phyloP scores from a whole-genome alignment of 2,888 invertebrate species.

The Anaspis maculata region DNA sequence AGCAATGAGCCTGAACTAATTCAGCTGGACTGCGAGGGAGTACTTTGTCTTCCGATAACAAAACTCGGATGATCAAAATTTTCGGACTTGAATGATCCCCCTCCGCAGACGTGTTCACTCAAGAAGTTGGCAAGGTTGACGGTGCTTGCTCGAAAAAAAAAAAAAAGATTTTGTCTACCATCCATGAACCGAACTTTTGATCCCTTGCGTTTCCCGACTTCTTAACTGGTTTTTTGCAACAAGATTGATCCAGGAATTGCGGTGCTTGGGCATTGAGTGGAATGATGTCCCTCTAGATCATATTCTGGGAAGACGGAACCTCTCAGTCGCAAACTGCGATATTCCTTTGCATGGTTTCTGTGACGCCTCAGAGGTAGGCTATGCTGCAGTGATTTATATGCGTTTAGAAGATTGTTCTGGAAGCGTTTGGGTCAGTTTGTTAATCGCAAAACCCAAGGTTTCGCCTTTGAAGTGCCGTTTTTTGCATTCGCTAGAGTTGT shows the following conservation, averaged over 20 bases:
- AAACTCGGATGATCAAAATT: conserved; percentile 10
- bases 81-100: conserved; percentile 13
- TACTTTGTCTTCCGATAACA: too few relatives aligned
- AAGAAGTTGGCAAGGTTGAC: background rate
- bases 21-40: too few relatives aligned
- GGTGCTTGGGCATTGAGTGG: conserved; percentile 8
- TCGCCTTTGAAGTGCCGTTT: conserved; percentile 8
- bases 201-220: conserved; percentile 7
- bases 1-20: conserved; percentile 4
- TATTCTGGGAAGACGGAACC: conserved; percentile 4
- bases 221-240: conserved; percentile 6
- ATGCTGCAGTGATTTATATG: conserved; percentile 7
- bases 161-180: conserved; percentile 5
- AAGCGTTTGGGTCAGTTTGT: conserved; percentile 1
- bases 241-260: conserved; percentile 9
- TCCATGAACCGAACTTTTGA: conserved; percentile 5
- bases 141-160: conserved; percentile 3
- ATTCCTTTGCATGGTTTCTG: conserved; percentile 9
- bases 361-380: conserved; percentile 11
- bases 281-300: conserved; percentile 6
- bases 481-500: conserved; percentile 11
- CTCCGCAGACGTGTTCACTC: conserved; percentile 8
- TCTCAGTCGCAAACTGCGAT: conserved; percentile 2
- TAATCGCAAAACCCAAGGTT: conserved; percentile 11
- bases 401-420: conserved; percentile 2